These are phyloP conservation scores for Enhydra lutris DNA, from an alignment of 2,113 vertebrate genomes.

Conservation along the genomic window DNA sequence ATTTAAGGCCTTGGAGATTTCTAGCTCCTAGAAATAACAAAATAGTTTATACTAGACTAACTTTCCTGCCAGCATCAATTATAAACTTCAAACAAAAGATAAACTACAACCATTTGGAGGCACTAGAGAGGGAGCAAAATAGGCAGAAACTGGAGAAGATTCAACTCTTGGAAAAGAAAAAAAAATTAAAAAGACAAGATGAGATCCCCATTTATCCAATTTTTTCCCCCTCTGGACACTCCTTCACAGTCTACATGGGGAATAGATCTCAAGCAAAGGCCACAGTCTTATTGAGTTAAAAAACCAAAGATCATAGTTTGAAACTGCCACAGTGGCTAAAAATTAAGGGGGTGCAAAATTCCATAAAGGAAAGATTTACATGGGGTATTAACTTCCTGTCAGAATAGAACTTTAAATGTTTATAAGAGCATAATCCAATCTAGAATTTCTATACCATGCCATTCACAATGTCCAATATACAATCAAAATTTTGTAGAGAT, in stretches of 20 bases:
- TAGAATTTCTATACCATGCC: neutral
- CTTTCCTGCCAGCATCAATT: neutral
- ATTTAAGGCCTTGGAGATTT: neutral
- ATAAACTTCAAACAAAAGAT: neutral
- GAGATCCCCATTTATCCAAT: neutral
- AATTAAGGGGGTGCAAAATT: neutral
- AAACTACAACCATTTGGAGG: neutral
- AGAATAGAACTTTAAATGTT: neutral
- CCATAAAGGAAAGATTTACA: neutral
- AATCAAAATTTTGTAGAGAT: neutral
- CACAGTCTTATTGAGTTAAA: neutral
- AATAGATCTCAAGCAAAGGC: neutral
- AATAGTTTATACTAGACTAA: neutral
- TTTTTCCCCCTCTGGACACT: neutral
- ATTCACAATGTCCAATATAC: neutral
- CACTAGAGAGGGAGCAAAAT: neutral
- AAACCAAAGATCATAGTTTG: neutral
- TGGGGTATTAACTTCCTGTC: too few species aligned
- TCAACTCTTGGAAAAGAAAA: neutral
- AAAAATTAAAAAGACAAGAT: neutral
- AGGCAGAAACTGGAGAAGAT: neutral
- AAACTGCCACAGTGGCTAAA: neutral
- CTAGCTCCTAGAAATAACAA: neutral
- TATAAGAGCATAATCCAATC: neutral
- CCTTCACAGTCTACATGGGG: neutral